Conservation (phyloP, 2,888 invertebrate species). For the Dolomedes plantarius region DNA sequence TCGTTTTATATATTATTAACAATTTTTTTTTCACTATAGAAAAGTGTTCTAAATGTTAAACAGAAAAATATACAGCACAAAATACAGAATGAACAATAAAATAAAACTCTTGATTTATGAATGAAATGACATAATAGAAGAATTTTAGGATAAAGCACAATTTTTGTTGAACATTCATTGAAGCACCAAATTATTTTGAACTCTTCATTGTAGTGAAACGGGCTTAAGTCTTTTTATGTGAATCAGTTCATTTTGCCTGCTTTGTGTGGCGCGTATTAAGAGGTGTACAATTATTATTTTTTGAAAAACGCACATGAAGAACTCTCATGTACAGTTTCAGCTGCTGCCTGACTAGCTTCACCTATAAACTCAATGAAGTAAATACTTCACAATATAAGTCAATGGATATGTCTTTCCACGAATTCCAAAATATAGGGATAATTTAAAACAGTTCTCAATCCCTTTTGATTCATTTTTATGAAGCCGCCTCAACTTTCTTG, state of each 20-base stretch:
- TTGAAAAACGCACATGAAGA: background rate
- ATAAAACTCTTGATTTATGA: background rate
- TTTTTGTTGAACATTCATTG: background rate
- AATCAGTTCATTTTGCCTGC: no score
- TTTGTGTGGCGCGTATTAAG: background rate
- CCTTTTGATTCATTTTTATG: background rate
- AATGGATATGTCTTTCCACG: background rate
- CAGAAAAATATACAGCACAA: background rate
- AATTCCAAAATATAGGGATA: background rate
- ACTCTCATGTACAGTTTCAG: background rate
- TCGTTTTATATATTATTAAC: background rate
- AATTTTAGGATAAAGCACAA: background rate
- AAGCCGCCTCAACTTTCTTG: background rate
- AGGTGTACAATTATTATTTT: no score
- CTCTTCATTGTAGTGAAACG: background rate
- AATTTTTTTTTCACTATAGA: background rate
- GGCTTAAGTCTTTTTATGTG: background rate
- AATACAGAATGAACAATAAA: background rate
- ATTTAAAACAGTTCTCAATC: background rate
- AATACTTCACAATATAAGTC: background rate
- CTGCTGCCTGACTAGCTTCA: slow-evolving; percentile 56
- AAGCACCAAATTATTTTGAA: slow-evolving; percentile 21
- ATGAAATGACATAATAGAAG: background rate
- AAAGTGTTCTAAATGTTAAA: background rate
- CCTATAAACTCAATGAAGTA: slow-evolving; percentile 26